Evolutionary conservation across 2,888 invertebrate species (phyloP).

Genomic region (Synergus gifuensis): DNA sequence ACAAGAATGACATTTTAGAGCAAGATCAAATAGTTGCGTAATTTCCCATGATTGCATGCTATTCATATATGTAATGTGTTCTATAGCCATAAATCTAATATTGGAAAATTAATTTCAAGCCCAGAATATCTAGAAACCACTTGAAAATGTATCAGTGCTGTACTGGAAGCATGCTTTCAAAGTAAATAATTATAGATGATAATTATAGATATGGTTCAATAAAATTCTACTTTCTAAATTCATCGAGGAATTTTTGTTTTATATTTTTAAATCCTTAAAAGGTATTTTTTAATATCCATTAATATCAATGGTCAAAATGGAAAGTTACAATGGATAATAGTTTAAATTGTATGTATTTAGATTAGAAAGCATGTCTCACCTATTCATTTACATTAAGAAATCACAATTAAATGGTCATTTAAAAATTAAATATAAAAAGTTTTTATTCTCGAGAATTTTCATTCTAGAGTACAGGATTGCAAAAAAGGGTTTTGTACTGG

Average conservation of each 20-base stretch:
- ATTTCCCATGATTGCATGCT: conserved; percentile 29
- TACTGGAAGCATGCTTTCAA: background rate
- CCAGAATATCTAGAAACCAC: background rate
- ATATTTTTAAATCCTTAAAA: too few relatives aligned
- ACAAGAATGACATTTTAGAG: conserved; percentile 12
- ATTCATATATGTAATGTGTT: conserved; percentile 28
- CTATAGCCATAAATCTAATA: conserved; percentile 3
- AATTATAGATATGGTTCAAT: background rate
- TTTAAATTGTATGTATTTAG: too few relatives aligned
- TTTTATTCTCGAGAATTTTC: background rate
- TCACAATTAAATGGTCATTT: background rate
- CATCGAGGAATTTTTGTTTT: background rate
- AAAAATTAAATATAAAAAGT: background rate
- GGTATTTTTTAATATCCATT: too few relatives aligned
- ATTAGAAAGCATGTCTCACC: background rate
- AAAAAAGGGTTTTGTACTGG: conserved; percentile 28
- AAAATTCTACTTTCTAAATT: background rate
- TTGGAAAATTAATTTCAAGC: conserved; percentile 18
- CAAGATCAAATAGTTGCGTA: background rate
- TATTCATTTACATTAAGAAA: background rate
- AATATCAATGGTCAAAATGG: too few relatives aligned
- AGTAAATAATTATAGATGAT: background rate
- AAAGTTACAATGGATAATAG: too few relatives aligned
- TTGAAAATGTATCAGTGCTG: background rate
- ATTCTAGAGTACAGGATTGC: background rate